phyloP scores from a whole-genome alignment of 2,888 invertebrate species.

The Synergus itoensis region DNA sequence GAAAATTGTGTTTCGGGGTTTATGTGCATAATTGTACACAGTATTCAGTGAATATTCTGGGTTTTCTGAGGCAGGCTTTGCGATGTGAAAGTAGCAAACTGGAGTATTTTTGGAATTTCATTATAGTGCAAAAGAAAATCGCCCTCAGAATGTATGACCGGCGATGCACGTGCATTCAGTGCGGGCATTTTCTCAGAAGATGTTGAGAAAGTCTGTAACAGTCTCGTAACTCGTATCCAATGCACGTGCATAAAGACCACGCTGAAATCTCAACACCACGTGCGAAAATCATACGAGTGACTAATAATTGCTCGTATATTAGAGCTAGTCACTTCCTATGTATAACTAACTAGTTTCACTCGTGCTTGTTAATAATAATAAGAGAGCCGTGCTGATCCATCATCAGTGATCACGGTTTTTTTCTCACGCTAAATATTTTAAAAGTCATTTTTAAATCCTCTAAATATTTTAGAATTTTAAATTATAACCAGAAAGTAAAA shows the following conservation, averaged over 20 bases:
- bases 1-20: neutral
- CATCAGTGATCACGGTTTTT: neutral
- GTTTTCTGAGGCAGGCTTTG: slow-evolving; percentile 4
- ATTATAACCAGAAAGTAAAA: no score
- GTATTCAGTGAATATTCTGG: neutral
- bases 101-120: slow-evolving; percentile 39
- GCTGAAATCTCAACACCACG: neutral
- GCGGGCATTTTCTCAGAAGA: slow-evolving; percentile 7
- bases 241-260: slow-evolving; percentile 35
- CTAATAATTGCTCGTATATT: slow-evolving; percentile 13
- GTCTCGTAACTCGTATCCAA: neutral
- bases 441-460: neutral
- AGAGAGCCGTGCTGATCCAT: neutral
- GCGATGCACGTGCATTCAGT: slow-evolving; percentile 29
- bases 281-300: slow-evolving; percentile 12
- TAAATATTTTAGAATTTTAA: no score
- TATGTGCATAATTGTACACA: neutral
- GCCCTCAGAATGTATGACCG: slow-evolving; percentile 7
- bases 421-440: neutral
- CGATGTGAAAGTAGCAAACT: slow-evolving; percentile 1
- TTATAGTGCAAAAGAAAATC: slow-evolving; percentile 33
- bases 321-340: neutral
- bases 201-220: slow-evolving; percentile 13
- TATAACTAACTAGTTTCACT: neutral
- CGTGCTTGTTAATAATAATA: neutral